These are phyloP conservation scores for Protaetia brevitarsis DNA, from an alignment of 1,140 invertebrate species.

Conservation along the genomic window DNA sequence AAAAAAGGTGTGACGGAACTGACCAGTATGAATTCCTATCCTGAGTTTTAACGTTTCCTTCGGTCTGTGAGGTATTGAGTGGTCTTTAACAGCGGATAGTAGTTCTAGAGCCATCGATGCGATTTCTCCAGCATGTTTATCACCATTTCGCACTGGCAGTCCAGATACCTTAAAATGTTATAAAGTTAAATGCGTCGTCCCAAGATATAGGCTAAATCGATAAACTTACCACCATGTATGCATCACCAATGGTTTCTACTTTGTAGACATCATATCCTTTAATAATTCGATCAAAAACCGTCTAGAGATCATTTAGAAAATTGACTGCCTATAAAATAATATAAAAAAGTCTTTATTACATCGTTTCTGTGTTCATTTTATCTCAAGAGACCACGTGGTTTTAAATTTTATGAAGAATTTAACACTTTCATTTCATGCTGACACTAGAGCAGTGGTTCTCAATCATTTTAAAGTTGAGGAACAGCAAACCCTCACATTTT, in stretches of 20 bases:
- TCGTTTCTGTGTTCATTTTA: too few relatives aligned
- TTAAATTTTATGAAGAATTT: too few relatives aligned
- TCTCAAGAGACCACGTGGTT: too few relatives aligned
- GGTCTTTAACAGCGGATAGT: slow-evolving; percentile 81
- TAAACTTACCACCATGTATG: slow-evolving; percentile 83
- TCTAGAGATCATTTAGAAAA: slow-evolving; percentile 94
- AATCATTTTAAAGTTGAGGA: too few relatives aligned
- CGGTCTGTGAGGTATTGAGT: slow-evolving; percentile 88
- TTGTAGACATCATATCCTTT: slow-evolving; percentile 96
- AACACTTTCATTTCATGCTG: too few relatives aligned
- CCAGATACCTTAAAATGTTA: slow-evolving; percentile 95
- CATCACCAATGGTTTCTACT: slow-evolving; percentile 91
- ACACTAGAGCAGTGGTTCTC: too few relatives aligned
- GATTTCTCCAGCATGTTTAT: too few relatives aligned
- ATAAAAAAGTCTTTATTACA: too few relatives aligned
- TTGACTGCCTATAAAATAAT: slow-evolving; percentile 68
- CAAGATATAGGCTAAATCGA: background rate
- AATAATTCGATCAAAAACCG: slow-evolving; percentile 90
- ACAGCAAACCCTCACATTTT: too few relatives aligned
- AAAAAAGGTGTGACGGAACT: too few relatives aligned
- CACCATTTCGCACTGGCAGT: slow-evolving; percentile 84
- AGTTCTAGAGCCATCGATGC: slow-evolving; percentile 94
- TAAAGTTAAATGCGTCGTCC: too few relatives aligned
- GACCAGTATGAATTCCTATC: too few relatives aligned
- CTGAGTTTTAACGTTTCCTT: slow-evolving; percentile 86